Percentiles rank a stretch among this genome's conserved stretches.
These are phyloP conservation scores for Holacanthella duospinosa DNA, from an alignment of 2,888 invertebrate species.

Conservation along the genomic window DNA sequence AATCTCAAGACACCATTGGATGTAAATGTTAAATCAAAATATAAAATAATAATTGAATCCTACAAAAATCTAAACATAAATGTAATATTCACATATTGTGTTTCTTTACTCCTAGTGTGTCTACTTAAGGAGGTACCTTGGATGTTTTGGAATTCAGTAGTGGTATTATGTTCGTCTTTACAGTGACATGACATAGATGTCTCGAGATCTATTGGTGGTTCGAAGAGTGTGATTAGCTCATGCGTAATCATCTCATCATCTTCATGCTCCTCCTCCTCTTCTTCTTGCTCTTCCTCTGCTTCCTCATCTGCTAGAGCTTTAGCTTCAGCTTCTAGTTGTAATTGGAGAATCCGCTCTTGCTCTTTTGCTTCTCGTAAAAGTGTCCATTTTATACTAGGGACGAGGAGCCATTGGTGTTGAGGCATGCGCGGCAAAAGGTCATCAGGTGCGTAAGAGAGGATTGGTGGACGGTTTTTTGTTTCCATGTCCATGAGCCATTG, in stretches of 20 bases:
- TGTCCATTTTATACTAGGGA: not conserved
- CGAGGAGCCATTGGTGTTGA: slow-evolving; percentile 1
- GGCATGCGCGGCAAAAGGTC: not conserved
- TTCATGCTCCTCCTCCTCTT: too few species aligned
- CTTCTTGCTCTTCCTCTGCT: not conserved
- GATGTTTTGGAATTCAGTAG: too few species aligned
- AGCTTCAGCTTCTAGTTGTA: not conserved
- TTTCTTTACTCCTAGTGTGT: too few species aligned
- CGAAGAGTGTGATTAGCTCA: not conserved
- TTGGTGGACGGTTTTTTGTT: not conserved
- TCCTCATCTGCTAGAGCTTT: not conserved
- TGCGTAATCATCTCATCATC: not conserved
- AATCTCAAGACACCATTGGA: too few species aligned
- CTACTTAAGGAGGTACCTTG: too few species aligned
- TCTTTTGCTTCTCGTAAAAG: not conserved
- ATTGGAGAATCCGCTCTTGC: not conserved
- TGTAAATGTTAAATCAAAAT: too few species aligned
- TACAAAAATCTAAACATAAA: too few species aligned
- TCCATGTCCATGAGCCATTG: slow-evolving; percentile 2
- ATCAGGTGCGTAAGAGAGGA: not conserved
- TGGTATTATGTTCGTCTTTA: too few species aligned
- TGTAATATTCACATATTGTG: too few species aligned
- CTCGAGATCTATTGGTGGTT: not conserved
- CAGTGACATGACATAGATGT: not conserved
- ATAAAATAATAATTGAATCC: too few species aligned